Percentiles rank a stretch among this genome's conserved stretches.
Evolutionary conservation across 1,140 invertebrate genomes (phyloP).

Genomic region (Stenopsyche tienmushanensis): DNA sequence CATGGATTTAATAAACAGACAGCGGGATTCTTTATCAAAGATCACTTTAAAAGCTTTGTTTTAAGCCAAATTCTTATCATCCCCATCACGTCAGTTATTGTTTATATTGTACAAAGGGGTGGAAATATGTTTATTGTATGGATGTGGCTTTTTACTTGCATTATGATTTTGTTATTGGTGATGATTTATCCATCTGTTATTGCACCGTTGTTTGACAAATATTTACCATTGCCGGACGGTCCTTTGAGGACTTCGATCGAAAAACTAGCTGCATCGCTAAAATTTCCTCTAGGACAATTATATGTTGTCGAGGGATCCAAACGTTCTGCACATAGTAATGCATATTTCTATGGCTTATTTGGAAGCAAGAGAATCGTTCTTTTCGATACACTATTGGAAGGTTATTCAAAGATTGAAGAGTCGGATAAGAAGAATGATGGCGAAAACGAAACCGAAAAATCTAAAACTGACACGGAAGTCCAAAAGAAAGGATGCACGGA

Average conservation of each 20-base stretch:
- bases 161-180: slow-evolving; percentile 77
- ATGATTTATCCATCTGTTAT: slow-evolving; percentile 97
- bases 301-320: slow-evolving; percentile 98
- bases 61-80: slow-evolving; percentile 75
- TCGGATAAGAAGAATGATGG: slow-evolving; percentile 45
- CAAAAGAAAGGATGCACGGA: slow-evolving; percentile 78
- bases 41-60: slow-evolving; percentile 85
- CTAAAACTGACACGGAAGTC: slow-evolving; percentile 47
- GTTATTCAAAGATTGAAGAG: slow-evolving; percentile 64
- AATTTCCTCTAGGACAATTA: slow-evolving; percentile 93
- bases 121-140: slow-evolving; percentile 94
- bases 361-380: slow-evolving; percentile 98
- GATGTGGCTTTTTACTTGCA: slow-evolving; percentile 87
- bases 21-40: slow-evolving; percentile 88
- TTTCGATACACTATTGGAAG: slow-evolving; percentile 89
- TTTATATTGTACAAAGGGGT: slow-evolving; percentile 87
- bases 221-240: slow-evolving; percentile 92
- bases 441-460: slow-evolving; percentile 45
- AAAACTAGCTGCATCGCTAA: slow-evolving; percentile 78
- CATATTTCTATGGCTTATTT: slow-evolving; percentile 97
- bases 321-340: slow-evolving; percentile 94
- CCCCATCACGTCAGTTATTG: slow-evolving; percentile 77
- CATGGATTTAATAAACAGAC: slow-evolving; percentile 99
- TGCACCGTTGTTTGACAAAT: slow-evolving; percentile 98
- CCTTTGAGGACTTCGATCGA: slow-evolving; percentile 86